These are phyloP conservation scores for Nasonia vitripennis DNA, from an alignment of 1,140 invertebrate genomes.

Conservation along the genomic window DNA sequence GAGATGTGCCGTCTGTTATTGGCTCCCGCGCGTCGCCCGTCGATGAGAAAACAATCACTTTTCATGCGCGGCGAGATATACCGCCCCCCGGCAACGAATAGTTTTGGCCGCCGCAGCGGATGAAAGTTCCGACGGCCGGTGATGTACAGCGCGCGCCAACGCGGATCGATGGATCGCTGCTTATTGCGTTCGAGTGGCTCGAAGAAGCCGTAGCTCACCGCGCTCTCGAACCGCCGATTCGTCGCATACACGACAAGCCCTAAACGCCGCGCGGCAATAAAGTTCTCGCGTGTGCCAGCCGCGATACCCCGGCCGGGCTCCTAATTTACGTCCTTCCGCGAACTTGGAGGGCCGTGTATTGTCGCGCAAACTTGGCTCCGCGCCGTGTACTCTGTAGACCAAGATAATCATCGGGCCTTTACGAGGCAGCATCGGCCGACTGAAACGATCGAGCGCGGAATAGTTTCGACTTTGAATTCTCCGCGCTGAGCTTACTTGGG, in stretches of 20 bases:
- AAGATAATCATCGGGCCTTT: slow-evolving; percentile 47
- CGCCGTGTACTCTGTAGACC: background rate
- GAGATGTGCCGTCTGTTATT: slow-evolving; percentile 16
- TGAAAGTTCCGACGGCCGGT: background rate
- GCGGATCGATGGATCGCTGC: background rate
- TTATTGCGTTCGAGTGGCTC: background rate
- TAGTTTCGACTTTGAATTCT: slow-evolving; percentile 27
- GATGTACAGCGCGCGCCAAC: background rate
- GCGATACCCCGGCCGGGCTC: background rate
- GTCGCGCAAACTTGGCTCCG: background rate
- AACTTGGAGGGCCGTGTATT: slow-evolving; percentile 10
- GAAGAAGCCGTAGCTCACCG: background rate
- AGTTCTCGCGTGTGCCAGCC: background rate
- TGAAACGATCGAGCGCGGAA: background rate
- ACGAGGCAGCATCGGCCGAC: slow-evolving; percentile 20
- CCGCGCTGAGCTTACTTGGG: background rate
- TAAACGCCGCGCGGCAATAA: slow-evolving; percentile 34
- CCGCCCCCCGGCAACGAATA: background rate
- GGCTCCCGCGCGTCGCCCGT: background rate
- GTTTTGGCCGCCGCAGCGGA: background rate
- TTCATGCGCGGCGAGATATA: background rate
- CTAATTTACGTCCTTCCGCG: slow-evolving; percentile 45
- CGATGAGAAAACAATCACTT: slow-evolving; percentile 40
- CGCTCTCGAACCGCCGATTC: slow-evolving; percentile 2
- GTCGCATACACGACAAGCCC: background rate